Evolutionary conservation across 2,113 vertebrate genomes (phyloP).

Genomic region (Myxocyprinus asiaticus): DNA sequence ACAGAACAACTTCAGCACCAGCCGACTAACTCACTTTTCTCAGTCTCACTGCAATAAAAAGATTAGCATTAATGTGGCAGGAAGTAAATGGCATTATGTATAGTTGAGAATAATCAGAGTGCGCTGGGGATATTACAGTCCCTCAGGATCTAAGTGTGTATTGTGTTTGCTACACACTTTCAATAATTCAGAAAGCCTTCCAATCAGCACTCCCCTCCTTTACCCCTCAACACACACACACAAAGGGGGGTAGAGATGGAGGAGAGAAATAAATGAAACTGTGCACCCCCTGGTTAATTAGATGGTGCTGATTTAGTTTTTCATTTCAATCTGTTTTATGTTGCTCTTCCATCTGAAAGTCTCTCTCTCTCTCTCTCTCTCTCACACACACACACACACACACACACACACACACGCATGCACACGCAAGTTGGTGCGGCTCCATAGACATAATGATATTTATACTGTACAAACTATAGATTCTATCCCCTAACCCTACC

Average conservation of each 20-base stretch:
- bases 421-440: neutral
- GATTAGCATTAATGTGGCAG: slow-evolving; percentile 59
- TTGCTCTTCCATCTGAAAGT: slow-evolving; percentile 3
- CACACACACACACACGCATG: neutral
- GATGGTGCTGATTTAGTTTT: slow-evolving; percentile 32
- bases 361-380: neutral
- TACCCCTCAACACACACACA: slow-evolving; percentile 3
- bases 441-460: too few species aligned
- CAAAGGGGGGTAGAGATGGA: slow-evolving; percentile 10
- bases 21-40: slow-evolving; percentile 31
- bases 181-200: slow-evolving; percentile 26
- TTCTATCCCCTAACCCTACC: too few species aligned
- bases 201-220: slow-evolving; percentile 22
- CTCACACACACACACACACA: neutral
- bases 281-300: slow-evolving; percentile 36
- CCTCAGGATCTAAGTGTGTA: slow-evolving; percentile 25
- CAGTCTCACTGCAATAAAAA: slow-evolving; percentile 52
- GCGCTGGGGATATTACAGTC: slow-evolving; percentile 42
- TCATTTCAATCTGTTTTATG: neutral
- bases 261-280: slow-evolving; percentile 33
- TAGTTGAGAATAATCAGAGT: slow-evolving; percentile 39
- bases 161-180: slow-evolving; percentile 8
- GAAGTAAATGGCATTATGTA: slow-evolving; percentile 57
- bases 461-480: too few species aligned
- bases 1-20: slow-evolving; percentile 6